Base-by-base conservation (phyloP, 2,113 vertebrate genomes). In the Haemorhous mexicanus region DNA sequence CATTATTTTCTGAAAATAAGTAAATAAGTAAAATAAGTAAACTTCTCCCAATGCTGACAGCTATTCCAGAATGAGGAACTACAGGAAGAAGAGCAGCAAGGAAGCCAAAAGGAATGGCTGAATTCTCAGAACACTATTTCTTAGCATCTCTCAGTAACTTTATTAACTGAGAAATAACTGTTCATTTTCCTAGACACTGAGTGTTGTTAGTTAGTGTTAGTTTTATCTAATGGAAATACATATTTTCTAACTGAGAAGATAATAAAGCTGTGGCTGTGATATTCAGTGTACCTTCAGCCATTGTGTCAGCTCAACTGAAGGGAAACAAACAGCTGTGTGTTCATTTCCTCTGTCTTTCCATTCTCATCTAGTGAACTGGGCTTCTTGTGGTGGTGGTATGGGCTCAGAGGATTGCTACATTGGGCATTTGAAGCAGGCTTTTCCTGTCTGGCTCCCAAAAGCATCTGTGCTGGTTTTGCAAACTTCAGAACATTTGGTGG, bases 61-160 rank as follows among this genome's bases (percentile, higher is more conserved):
- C 20, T 90, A 63, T 27, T 84, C 7, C 53, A 76, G 47, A 74
- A 81, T 24, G 56, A 90, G 39, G 20, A 92, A 56, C 52, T 64
- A 43, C 0, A 0, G 8, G 20, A 87, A 2, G 0, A 90, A 78
- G 28, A 73, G 19, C 3, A 64, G 37, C n/a, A 74, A 50, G 4
- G 7, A 92, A 84, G 30, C 8, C 13, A 56, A 79, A 84, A 67
- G 17, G 15, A 32, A 89, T 22, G 12, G 37, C 10, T 85, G 15
- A 79, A 69, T 69, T 85, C n/a, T 94, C n/a, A 80, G n/a, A 35
- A 72, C 1, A 5, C 5, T 39, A 19, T 39, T 87, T 66, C 43
- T 59, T 19, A 69, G 55, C 44, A 85, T 58, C 41, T 87, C 43
- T 18, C 18, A 46, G 39, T 23, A 37, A 87, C 1, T 0, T 27